Conservation (phyloP, 2,797 vertebrate species). For the Cossypha caffra region DNA sequence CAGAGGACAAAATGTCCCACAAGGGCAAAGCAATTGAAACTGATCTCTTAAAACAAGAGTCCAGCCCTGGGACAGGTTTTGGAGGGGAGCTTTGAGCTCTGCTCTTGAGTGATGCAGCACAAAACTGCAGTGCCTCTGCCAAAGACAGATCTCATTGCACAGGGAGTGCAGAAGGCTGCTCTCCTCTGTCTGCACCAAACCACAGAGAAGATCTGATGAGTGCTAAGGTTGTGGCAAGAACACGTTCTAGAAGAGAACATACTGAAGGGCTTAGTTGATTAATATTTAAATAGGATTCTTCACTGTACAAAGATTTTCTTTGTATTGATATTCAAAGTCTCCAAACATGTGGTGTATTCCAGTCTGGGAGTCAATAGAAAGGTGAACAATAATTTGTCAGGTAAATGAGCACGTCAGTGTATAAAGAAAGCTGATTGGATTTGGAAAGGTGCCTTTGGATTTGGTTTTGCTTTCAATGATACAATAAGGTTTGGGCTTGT, state of each 20-base stretch:
- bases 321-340: neutral
- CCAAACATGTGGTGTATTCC: neutral
- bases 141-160: neutral
- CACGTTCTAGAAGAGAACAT: neutral
- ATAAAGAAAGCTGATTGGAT: neutral
- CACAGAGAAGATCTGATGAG: neutral
- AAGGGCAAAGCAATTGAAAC: neutral
- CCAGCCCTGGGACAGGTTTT: neutral
- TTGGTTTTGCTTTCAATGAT: conserved; percentile 51
- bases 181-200: neutral
- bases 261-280: neutral
- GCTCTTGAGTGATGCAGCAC: neutral
- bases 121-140: neutral
- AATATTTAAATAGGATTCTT: neutral
- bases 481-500: conserved; percentile 34
- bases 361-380: neutral
- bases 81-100: neutral
- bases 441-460: conserved; percentile 47
- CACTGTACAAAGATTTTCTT: neutral
- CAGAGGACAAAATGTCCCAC: neutral
- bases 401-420: neutral
- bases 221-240: accelerated
- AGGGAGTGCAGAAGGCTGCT: neutral
- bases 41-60: neutral
- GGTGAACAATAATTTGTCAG: conserved; percentile 39